Conservation (phyloP, 2,113 vertebrate species). For the Numida meleagris region DNA sequence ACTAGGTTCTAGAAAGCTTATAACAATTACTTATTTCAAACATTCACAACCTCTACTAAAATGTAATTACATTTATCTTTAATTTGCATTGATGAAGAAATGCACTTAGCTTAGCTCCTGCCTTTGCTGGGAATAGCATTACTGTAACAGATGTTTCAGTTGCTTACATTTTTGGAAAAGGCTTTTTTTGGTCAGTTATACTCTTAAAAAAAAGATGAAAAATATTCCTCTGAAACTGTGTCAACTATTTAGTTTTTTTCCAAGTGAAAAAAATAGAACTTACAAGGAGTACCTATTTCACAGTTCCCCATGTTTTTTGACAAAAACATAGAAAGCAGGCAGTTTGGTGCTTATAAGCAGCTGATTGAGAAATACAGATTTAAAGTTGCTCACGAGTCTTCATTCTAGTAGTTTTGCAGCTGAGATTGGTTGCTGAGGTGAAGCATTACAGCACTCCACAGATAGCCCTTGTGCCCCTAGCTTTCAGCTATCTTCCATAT, state of each 20-base stretch:
- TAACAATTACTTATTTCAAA: neutral
- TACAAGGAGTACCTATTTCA: neutral
- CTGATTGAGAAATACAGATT: neutral
- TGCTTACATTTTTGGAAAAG: neutral
- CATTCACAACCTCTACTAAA: neutral
- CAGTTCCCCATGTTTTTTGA: neutral
- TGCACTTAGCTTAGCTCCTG: neutral
- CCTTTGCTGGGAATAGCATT: neutral
- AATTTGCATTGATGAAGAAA: conserved; percentile 2
- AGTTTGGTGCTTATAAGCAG: neutral
- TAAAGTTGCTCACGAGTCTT: neutral
- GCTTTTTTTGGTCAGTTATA: neutral
- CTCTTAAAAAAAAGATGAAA: neutral
- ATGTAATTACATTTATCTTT: neutral
- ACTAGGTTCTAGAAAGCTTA: neutral
- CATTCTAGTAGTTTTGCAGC: neutral
- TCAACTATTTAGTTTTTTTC: neutral
- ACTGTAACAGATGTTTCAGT: neutral
- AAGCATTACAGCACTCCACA: too few species aligned
- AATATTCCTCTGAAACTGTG: neutral
- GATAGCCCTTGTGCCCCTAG: neutral
- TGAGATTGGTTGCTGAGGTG: neutral
- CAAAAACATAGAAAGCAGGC: neutral
- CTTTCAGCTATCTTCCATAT: accelerated
- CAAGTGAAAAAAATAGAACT: neutral